Conservation (phyloP, 2,113 vertebrate genomes). For the Perca flavescens region DNA sequence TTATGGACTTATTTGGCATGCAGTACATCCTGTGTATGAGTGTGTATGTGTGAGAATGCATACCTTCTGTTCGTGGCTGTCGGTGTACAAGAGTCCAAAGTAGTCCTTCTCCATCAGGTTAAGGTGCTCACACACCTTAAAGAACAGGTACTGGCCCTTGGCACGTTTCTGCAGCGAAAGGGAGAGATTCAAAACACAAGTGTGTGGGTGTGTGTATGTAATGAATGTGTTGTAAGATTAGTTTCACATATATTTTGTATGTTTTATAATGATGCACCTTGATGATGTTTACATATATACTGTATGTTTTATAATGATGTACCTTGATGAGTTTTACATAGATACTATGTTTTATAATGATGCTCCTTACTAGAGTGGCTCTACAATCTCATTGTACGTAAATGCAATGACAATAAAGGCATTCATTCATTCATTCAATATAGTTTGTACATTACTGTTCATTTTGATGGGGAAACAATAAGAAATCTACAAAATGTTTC, state of each 20-base stretch:
- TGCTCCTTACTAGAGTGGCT: no score
- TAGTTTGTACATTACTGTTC: background rate
- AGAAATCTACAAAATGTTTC: background rate
- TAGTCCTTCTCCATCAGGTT: conserved; percentile 83
- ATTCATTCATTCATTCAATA: background rate
- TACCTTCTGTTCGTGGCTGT: conserved; percentile 76
- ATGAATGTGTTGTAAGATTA: no score
- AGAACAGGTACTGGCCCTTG: conserved; percentile 79
- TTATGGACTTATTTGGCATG: background rate
- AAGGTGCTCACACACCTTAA: conserved; percentile 80
- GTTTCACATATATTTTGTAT: no score
- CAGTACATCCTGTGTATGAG: background rate
- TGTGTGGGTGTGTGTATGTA: no score
- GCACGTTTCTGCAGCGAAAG: conserved; percentile 73
- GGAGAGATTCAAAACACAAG: conserved; percentile 1
- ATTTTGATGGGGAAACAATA: background rate
- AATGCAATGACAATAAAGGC: no score
- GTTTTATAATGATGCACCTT: no score
- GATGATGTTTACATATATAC: no score
- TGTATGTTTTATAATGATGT: no score
- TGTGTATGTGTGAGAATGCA: background rate
- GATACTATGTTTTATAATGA: no score
- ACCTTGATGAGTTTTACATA: no score
- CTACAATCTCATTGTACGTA: no score
- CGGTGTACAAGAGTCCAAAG: conserved; percentile 76